Evolutionary conservation across 35 echinoderm and acorn worm genomes (phyloP).

Genomic region (Anneissia japonica): DNA sequence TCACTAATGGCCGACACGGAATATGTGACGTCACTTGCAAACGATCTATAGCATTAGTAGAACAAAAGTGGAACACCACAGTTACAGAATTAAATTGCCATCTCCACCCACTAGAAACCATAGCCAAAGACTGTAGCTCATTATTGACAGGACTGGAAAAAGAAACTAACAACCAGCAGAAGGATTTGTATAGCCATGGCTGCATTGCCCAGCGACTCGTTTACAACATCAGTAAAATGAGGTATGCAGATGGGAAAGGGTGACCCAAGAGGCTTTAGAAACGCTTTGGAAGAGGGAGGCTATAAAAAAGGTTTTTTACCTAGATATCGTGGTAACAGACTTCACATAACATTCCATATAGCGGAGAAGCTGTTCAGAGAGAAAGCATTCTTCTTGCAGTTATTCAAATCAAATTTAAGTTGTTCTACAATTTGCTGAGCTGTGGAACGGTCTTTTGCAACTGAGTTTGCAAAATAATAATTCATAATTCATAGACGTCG

Average conservation of each 20-base stretch:
- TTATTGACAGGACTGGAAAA: not conserved
- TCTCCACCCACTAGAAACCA: conserved; percentile 33
- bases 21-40: too few species aligned
- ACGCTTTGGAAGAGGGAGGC: conserved; percentile 3
- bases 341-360: conserved; percentile 40
- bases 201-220: conserved; percentile 15
- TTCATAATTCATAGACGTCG: too few species aligned
- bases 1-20: too few species aligned
- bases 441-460: too few species aligned
- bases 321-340: conserved; percentile 34
- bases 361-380: not conserved
- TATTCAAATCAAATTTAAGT: too few species aligned
- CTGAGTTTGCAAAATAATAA: too few species aligned
- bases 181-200: conserved; percentile 13
- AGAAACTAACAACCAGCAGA: not conserved
- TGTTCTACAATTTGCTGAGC: too few species aligned
- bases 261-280: conserved; percentile 28
- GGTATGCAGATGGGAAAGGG: conserved; percentile 43
- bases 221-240: conserved; percentile 34
- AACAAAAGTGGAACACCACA: conserved; percentile 1
- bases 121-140: not conserved
- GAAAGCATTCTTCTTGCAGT: too few species aligned
- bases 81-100: conserved; percentile 17
- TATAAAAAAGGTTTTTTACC: conserved; percentile 18
- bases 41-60: not conserved